phyloP scores from a whole-genome alignment of 2,888 invertebrate genomes.

The Lepidochrysops patricia region DNA sequence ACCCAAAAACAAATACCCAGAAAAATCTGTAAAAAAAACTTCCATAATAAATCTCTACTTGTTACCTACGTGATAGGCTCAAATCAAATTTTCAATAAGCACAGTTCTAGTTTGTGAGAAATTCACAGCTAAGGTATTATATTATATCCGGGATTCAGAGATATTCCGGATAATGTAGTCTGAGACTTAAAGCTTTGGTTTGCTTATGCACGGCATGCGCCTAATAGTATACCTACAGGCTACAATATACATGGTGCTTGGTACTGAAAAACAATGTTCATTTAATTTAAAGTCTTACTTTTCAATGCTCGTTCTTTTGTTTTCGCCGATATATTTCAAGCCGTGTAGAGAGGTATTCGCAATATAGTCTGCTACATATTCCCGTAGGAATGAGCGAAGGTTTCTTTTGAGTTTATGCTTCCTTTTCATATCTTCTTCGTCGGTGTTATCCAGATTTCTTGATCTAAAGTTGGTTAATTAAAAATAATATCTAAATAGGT shows the following conservation, averaged over 20 bases:
- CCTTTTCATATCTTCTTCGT: neutral
- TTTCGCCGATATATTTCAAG: conserved; percentile 15
- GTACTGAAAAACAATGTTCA: no score
- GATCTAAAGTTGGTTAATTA: neutral
- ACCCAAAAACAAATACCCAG: conserved; percentile 73
- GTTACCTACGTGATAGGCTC: no score
- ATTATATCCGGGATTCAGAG: no score
- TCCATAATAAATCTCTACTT: neutral
- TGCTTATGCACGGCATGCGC: no score
- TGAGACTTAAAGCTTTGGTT: no score
- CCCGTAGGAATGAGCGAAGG: neutral
- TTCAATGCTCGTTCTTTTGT: conserved; percentile 13
- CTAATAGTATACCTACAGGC: no score
- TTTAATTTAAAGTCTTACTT: conserved; percentile 14
- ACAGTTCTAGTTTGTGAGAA: no score
- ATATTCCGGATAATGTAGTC: no score
- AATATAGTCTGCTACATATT: neutral
- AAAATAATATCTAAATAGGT: no score
- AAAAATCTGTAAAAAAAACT: conserved; percentile 59
- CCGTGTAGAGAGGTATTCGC: conserved; percentile 12
- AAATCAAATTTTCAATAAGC: no score
- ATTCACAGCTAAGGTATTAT: no score
- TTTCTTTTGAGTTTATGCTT: neutral
- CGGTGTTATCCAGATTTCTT: neutral
- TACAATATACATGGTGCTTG: no score